Conservation (phyloP, 1,140 invertebrate genomes). For the Venustaconcha ellipsiformis region DNA sequence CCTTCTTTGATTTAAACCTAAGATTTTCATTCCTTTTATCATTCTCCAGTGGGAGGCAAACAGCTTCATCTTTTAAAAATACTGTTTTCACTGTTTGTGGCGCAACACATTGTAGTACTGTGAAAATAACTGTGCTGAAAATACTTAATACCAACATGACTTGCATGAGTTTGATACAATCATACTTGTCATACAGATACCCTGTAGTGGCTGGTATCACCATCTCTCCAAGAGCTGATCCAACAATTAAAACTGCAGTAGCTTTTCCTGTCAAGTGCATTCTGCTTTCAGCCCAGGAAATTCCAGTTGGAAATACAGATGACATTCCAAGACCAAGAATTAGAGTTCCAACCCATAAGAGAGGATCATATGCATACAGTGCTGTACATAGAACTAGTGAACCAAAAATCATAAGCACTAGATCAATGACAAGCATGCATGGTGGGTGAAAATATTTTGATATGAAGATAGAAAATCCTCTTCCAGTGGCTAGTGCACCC, state of each 20-base stretch:
- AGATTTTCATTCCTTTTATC: too few relatives aligned
- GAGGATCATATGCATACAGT: constrained; percentile 46
- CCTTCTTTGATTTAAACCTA: too few relatives aligned
- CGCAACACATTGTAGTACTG: constrained; percentile 58
- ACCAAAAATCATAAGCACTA: constrained; percentile 64
- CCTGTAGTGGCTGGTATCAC: constrained; percentile 64
- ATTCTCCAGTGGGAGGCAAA: constrained; percentile 37
- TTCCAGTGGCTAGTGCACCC: constrained; percentile 69
- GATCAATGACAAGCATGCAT: constrained; percentile 65
- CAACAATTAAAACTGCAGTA: constrained; percentile 70
- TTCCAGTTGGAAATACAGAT: constrained; percentile 70
- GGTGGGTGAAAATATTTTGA: constrained; percentile 63
- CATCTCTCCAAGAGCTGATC: constrained; percentile 71
- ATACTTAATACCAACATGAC: constrained; percentile 50
- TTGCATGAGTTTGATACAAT: constrained; percentile 67
- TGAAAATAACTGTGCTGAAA: constrained; percentile 46
- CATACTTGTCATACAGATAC: constrained; percentile 57
- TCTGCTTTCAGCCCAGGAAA: constrained; percentile 71
- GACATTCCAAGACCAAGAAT: constrained; percentile 70
- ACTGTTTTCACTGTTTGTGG: constrained; percentile 20
- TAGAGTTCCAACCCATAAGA: constrained; percentile 58
- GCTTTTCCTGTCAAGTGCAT: constrained; percentile 71
- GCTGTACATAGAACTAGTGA: constrained; percentile 64
- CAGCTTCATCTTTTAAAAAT: constrained; percentile 13
- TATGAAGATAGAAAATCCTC: constrained; percentile 69